Conservation (phyloP, 2,797 vertebrate genomes). For the Acridotheres tristis region DNA sequence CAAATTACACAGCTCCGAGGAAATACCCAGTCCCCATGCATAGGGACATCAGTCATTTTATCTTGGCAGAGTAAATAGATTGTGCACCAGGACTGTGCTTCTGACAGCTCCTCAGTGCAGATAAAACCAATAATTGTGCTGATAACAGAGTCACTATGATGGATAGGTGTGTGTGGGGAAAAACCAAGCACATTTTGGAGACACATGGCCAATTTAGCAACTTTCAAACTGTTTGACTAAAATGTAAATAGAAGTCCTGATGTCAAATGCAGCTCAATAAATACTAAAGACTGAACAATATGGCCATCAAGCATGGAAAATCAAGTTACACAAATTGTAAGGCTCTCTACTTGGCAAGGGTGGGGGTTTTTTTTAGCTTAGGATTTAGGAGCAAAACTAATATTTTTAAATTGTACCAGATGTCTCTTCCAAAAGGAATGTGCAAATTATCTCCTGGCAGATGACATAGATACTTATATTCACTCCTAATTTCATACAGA, state of each 20-base stretch:
- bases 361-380: conserved; percentile 5
- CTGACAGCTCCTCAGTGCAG: conserved; percentile 42
- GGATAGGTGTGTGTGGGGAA: neutral
- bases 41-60: conserved; percentile 22
- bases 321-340: conserved; percentile 20
- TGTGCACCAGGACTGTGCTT: neutral
- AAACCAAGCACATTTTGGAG: neutral
- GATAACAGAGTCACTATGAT: conserved; percentile 17
- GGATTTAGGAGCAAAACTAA: conserved; percentile 43
- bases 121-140: conserved; percentile 59
- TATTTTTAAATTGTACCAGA: neutral
- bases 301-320: conserved; percentile 50
- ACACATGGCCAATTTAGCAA: neutral
- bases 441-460: neutral
- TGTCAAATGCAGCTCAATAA: conserved; percentile 29
- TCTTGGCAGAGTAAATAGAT: conserved; percentile 19
- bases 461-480: neutral
- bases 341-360: conserved; percentile 4
- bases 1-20: neutral
- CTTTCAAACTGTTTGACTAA: conserved; percentile 60
- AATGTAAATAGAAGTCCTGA: conserved; percentile 44
- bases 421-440: neutral
- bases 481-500: neutral
- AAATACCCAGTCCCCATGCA: neutral
- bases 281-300: conserved; percentile 55